Conservation (phyloP, 2,797 vertebrate genomes). For the Rallus crepitans region DNA sequence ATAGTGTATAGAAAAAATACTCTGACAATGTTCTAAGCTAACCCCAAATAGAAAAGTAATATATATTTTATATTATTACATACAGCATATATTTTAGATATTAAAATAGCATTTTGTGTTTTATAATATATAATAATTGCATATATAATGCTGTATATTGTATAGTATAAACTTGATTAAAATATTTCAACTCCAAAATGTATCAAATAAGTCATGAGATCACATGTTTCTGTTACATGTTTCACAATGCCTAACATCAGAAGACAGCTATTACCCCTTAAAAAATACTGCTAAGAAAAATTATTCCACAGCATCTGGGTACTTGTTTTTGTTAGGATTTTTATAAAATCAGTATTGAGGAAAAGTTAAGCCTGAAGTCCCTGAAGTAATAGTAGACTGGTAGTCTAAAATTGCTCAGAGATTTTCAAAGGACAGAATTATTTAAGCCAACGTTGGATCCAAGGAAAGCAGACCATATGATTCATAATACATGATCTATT, state of each 20-base stretch:
- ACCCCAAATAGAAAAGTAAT: background rate
- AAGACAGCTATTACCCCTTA: background rate
- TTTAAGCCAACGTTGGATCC: background rate
- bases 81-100: background rate
- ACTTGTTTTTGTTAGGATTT: background rate
- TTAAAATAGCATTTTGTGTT: background rate
- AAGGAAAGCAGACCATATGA: background rate
- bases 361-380: background rate
- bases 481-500: background rate
- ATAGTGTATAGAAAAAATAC: background rate
- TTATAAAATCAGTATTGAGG: background rate
- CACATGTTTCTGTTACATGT: background rate
- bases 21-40: background rate
- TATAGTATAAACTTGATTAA: background rate
- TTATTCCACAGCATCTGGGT: background rate
- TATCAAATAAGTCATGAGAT: background rate
- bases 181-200: background rate
- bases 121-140: background rate
- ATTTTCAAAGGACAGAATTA: background rate
- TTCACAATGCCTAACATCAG: background rate
- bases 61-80: no score
- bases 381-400: background rate
- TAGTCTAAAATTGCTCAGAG: background rate
- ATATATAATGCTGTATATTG: background rate
- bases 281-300: background rate